phyloP scores from a whole-genome alignment of 2,888 invertebrate genomes.

The Dinocampus coccinellae region DNA sequence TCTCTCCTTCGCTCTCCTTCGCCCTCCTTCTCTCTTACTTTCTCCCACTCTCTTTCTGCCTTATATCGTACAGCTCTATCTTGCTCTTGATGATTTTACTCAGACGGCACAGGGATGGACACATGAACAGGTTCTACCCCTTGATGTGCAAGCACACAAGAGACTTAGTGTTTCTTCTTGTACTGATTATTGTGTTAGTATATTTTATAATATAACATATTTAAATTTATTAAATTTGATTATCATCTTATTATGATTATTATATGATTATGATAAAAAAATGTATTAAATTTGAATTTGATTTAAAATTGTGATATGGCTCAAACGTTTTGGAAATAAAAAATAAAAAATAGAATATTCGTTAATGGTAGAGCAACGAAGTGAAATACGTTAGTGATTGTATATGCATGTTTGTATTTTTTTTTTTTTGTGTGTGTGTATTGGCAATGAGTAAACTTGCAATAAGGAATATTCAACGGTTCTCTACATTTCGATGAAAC shows the following conservation, averaged over 20 bases:
- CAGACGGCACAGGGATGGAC: slow-evolving; percentile 43
- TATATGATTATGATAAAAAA: too few relatives aligned
- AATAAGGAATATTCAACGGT: slow-evolving; percentile 50
- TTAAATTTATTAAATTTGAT: too few relatives aligned
- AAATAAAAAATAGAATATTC: too few relatives aligned
- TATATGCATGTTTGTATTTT: slow-evolving; percentile 32
- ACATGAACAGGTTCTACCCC: slow-evolving; percentile 51
- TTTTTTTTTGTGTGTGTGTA: too few relatives aligned
- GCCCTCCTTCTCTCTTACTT: slow-evolving; percentile 34
- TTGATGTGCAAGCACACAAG: slow-evolving; percentile 20
- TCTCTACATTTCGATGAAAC: slow-evolving; percentile 55
- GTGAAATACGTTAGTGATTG: not conserved
- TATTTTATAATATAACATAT: slow-evolving; percentile 18
- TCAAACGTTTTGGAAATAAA: too few relatives aligned
- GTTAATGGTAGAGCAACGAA: not conserved
- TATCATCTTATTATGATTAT: too few relatives aligned
- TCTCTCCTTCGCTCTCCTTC: slow-evolving; percentile 37
- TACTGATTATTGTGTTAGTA: not conserved
- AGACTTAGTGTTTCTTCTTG: not conserved
- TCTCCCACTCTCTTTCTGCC: slow-evolving; percentile 42
- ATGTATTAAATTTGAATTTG: too few relatives aligned
- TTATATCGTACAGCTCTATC: slow-evolving; percentile 34
- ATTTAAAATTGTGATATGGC: too few relatives aligned
- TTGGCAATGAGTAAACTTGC: slow-evolving; percentile 37
- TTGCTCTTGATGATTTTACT: slow-evolving; percentile 62